Conservation (phyloP, 2,888 invertebrate genomes). For the Ophion obscuratus region DNA sequence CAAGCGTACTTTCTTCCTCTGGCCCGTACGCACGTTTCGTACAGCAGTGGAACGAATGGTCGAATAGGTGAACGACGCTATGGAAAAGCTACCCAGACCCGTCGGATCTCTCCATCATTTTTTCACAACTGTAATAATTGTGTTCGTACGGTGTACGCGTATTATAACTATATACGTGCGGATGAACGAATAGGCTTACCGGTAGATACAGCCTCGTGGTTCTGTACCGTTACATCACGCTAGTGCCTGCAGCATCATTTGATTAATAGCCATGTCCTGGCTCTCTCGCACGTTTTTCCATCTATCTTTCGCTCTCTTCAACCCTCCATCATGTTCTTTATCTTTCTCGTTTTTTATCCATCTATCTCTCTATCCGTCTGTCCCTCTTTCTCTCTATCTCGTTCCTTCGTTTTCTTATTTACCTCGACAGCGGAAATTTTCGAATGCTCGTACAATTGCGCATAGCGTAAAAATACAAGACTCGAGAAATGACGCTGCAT, state of each 20-base stretch:
- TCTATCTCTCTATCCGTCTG: too few species aligned
- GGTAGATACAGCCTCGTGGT: conserved; percentile 56
- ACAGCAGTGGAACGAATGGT: too few species aligned
- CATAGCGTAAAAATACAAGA: conserved; percentile 68
- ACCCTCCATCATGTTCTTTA: conserved; percentile 56
- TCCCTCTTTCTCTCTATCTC: conserved; percentile 49
- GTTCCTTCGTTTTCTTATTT: conserved; percentile 53
- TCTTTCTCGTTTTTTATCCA: conserved; percentile 15
- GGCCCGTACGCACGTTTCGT: too few species aligned
- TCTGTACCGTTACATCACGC: conserved; percentile 80
- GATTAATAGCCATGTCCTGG: conserved; percentile 79
- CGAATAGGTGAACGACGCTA: too few species aligned
- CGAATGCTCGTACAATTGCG: conserved; percentile 78
- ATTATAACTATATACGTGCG: conserved; percentile 46
- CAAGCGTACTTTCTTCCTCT: too few species aligned
- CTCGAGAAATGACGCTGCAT: conserved; percentile 72
- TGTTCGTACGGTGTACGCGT: conserved; percentile 32
- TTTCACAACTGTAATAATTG: conserved; percentile 34
- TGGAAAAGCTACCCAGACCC: background rate
- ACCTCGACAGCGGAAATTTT: conserved; percentile 78
- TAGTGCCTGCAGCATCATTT: conserved; percentile 77
- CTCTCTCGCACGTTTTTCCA: conserved; percentile 52
- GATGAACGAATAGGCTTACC: conserved; percentile 71
- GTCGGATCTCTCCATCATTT: background rate
- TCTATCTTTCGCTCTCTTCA: conserved; percentile 29